These are phyloP conservation scores for Esperia sulphurella DNA, from an alignment of 2,888 invertebrate species.

Conservation along the genomic window DNA sequence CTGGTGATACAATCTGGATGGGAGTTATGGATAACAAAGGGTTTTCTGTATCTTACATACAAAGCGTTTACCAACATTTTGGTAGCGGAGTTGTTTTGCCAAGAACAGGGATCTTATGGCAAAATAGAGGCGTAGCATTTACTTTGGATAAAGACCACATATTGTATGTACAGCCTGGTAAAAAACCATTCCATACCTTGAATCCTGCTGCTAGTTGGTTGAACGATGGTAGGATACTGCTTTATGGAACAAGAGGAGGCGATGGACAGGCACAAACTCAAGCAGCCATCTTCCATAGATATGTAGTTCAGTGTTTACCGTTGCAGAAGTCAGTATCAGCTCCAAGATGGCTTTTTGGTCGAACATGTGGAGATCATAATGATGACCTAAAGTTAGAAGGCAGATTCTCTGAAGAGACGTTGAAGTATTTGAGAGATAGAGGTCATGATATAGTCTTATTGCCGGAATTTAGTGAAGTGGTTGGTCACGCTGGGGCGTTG, in stretches of 20 bases:
- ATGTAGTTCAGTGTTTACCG: constrained; percentile 50
- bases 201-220: constrained; percentile 60
- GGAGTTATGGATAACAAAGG: constrained; percentile 66
- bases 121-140: constrained; percentile 58
- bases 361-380: constrained; percentile 27
- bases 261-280: constrained; percentile 69
- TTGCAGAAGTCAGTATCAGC: constrained; percentile 49
- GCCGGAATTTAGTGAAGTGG: constrained; percentile 35
- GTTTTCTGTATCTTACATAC: constrained; percentile 68
- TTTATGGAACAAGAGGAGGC: constrained; percentile 66
- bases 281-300: constrained; percentile 66
- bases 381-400: constrained; percentile 46
- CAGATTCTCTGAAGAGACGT: constrained; percentile 46
- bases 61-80: constrained; percentile 55
- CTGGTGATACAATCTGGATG: constrained; percentile 68
- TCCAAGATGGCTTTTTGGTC: constrained; percentile 63
- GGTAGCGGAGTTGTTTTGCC: constrained; percentile 63
- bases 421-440: constrained; percentile 45
- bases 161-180: constrained; percentile 51
- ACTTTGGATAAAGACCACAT: constrained; percentile 44
- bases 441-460: constrained; percentile 49
- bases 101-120: constrained; percentile 63
- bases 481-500: constrained; percentile 60
- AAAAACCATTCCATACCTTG: constrained; percentile 63
- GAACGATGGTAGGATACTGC: constrained; percentile 57